phyloP scores from a whole-genome alignment of 2,797 vertebrate genomes.

The Sebastes elongatus region DNA sequence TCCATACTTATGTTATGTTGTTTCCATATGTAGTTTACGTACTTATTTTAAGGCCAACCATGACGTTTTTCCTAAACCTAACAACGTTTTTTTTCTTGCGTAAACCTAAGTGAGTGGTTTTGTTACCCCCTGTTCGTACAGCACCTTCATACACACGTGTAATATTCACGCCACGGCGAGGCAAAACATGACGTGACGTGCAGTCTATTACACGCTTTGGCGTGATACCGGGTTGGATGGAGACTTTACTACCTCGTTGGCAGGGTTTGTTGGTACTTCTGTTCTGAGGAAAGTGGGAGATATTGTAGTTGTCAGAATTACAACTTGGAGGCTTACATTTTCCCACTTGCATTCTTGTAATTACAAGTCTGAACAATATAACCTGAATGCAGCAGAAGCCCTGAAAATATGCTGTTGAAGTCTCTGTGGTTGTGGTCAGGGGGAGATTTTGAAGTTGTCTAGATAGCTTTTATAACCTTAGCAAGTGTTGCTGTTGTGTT shows the following conservation, averaged over 20 bases:
- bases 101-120: no score
- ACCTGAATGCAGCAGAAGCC: neutral
- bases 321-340: neutral
- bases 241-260: neutral
- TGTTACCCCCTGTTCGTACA: no score
- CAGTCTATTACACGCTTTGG: no score
- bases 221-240: neutral
- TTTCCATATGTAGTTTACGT: accelerated
- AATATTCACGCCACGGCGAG: no score
- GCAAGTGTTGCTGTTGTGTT: neutral
- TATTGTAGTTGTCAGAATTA: neutral
- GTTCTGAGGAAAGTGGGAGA: neutral
- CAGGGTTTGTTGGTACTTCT: neutral
- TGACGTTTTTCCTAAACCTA: no score
- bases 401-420: neutral
- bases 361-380: neutral
- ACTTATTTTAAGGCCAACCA: no score
- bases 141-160: no score
- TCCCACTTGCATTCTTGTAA: no score
- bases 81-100: no score
- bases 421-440: neutral
- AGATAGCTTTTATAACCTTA: neutral
- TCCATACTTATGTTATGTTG: no score
- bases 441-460: neutral
- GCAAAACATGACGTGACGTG: no score